A percentile compares a stretch with the other conserved stretches of the same genome.
Conservation (phyloP, 2,888 invertebrate species). For the Cremastobaeus sp. region DNA sequence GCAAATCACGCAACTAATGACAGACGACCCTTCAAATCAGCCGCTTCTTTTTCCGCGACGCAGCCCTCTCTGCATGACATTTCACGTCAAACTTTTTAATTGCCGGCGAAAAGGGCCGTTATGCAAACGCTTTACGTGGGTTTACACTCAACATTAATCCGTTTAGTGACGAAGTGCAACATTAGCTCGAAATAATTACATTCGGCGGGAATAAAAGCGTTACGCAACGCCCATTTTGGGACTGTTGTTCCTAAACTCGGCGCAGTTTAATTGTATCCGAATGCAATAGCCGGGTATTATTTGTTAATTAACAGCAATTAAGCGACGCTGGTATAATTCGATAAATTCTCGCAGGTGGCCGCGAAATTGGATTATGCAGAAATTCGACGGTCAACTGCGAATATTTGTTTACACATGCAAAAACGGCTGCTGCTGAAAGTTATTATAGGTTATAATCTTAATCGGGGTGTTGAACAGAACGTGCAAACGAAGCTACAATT, state of each 20-base stretch:
- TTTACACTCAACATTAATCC: not conserved
- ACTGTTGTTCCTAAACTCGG: slow-evolving; percentile 17
- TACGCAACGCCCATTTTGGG: slow-evolving; percentile 14
- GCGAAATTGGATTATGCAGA: not conserved
- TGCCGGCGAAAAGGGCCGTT: not conserved
- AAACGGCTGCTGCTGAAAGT: too few species aligned
- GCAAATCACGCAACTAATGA: slow-evolving; percentile 29
- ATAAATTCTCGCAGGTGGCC: slow-evolving; percentile 1
- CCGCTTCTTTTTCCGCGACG: slow-evolving; percentile 18
- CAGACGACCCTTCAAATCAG: slow-evolving; percentile 15
- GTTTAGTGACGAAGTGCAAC: slow-evolving; percentile 13
- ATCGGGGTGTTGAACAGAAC: too few species aligned
- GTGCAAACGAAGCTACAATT: too few species aligned
- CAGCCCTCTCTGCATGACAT: slow-evolving; percentile 5
- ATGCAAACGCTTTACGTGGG: not conserved
- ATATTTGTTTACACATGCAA: too few species aligned
- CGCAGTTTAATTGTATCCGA: slow-evolving; percentile 9
- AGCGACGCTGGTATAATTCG: slow-evolving; percentile 8
- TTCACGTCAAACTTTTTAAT: not conserved
- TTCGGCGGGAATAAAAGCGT: slow-evolving; percentile 14
- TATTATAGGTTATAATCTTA: too few species aligned
- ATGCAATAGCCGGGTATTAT: slow-evolving; percentile 8
- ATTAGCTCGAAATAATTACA: slow-evolving; percentile 27
- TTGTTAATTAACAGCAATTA: slow-evolving; percentile 20
- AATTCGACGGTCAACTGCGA: not conserved